These are phyloP conservation scores for Parnassius mnemosyne DNA, from an alignment of 2,888 invertebrate species.

Conservation along the genomic window DNA sequence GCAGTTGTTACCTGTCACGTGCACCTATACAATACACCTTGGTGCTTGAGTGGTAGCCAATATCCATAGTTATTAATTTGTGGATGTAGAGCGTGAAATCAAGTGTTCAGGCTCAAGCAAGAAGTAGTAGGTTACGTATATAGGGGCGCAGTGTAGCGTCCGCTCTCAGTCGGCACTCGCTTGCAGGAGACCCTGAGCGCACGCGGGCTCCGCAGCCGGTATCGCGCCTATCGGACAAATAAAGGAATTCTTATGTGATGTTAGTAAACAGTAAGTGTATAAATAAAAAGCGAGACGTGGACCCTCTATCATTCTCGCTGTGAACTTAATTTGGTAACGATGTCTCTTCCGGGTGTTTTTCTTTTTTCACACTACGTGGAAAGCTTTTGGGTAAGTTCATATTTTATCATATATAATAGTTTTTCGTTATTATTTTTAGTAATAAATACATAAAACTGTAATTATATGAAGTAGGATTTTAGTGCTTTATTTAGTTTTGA, in stretches of 20 bases:
- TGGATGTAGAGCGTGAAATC: constrained; percentile 76
- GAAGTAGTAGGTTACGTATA: constrained; percentile 65
- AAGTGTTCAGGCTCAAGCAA: constrained; percentile 68
- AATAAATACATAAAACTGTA: background rate
- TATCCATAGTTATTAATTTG: constrained; percentile 66
- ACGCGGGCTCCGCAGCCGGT: constrained; percentile 34
- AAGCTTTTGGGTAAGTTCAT: constrained; percentile 72
- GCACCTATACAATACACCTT: constrained; percentile 32
- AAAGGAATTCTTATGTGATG: constrained; percentile 66
- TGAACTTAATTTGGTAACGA: constrained; percentile 58
- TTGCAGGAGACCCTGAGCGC: constrained; percentile 48
- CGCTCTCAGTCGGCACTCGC: constrained; percentile 54
- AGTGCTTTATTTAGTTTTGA: background rate
- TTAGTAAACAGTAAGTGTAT: constrained; percentile 76
- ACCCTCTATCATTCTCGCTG: constrained; percentile 57
- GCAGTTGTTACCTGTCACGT: constrained; percentile 38
- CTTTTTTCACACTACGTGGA: constrained; percentile 71
- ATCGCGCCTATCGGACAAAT: constrained; percentile 39
- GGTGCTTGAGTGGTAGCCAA: constrained; percentile 49
- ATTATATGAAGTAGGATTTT: no score
- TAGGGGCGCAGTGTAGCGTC: constrained; percentile 61
- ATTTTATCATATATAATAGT: background rate
- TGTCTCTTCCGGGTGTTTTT: constrained; percentile 72
- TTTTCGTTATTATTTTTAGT: background rate
- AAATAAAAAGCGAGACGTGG: constrained; percentile 63